phyloP scores from a whole-genome alignment of 2,797 vertebrate genomes.

The Pantherophis vulpinus region DNA sequence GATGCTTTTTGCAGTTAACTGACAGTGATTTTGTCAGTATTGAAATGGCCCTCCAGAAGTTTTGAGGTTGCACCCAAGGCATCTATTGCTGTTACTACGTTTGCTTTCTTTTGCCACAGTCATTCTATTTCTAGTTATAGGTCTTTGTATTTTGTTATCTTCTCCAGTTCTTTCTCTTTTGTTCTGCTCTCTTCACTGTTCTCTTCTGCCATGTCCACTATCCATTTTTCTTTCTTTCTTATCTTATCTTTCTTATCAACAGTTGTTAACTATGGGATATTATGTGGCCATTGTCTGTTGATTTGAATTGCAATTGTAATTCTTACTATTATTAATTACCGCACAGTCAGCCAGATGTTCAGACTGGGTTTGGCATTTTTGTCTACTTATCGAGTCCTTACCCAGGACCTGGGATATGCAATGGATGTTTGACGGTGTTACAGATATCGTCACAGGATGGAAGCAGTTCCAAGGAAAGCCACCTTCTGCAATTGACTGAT shows the following conservation, averaged over 20 bases:
- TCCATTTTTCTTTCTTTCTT: not conserved
- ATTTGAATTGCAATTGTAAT: not conserved
- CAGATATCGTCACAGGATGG: too few species aligned
- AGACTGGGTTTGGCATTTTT: too few species aligned
- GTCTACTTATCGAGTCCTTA: too few species aligned
- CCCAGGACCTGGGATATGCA: too few species aligned
- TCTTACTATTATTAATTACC: too few species aligned
- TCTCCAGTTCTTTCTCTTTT: not conserved
- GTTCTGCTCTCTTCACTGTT: not conserved
- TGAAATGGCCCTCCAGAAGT: not conserved
- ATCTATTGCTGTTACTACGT: not conserved
- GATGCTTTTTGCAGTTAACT: not conserved
- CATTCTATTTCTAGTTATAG: not conserved
- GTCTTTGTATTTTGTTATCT: too few species aligned
- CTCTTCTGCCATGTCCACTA: not conserved
- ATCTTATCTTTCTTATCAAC: not conserved
- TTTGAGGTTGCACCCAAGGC: not conserved
- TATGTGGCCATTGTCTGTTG: not conserved
- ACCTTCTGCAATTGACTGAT: too few species aligned
- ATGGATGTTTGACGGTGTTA: too few species aligned
- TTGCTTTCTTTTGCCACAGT: not conserved
- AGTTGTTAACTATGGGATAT: not conserved
- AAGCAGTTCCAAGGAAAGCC: too few species aligned
- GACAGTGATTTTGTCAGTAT: not conserved
- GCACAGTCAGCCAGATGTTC: too few species aligned